Evolutionary conservation across 2,797 vertebrate species (phyloP).

Genomic region (Miichthys miiuy): DNA sequence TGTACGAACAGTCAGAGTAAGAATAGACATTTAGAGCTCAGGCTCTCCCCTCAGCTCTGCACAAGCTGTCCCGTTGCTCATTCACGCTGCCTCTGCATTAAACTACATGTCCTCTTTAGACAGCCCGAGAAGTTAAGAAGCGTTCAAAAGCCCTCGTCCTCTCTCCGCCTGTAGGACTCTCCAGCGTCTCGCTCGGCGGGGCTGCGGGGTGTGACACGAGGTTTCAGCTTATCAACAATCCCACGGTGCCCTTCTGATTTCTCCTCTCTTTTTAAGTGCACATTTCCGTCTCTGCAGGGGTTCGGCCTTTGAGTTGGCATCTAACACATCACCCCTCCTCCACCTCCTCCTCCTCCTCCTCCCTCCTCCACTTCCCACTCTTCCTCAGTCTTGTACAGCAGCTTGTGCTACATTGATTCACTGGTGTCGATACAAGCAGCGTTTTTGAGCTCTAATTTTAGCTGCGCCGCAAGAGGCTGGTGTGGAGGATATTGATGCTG

Average conservation of each 20-base stretch:
- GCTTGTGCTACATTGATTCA: slow-evolving; percentile 78
- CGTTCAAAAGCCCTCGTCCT: slow-evolving; percentile 52
- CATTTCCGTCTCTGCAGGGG: slow-evolving; percentile 69
- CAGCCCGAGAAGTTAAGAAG: slow-evolving; percentile 61
- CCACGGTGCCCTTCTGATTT: slow-evolving; percentile 55
- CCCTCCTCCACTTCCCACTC: slow-evolving; percentile 24
- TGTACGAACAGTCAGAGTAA: slow-evolving; percentile 25
- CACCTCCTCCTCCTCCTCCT: not conserved
- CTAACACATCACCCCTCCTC: not conserved
- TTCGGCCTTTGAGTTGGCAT: slow-evolving; percentile 61
- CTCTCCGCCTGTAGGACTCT: slow-evolving; percentile 28
- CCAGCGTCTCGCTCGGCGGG: slow-evolving; percentile 30
- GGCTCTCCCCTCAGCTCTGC: slow-evolving; percentile 23
- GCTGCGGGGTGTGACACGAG: slow-evolving; percentile 37
- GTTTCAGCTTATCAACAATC: slow-evolving; percentile 57
- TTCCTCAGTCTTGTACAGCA: slow-evolving; percentile 68
- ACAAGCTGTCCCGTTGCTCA: slow-evolving; percentile 25
- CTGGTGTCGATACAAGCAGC: slow-evolving; percentile 76
- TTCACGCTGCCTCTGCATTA: slow-evolving; percentile 52
- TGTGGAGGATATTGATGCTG: slow-evolving; percentile 77
- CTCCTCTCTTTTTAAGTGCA: slow-evolving; percentile 57
- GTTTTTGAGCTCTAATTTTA: slow-evolving; percentile 79
- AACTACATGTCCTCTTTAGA: slow-evolving; percentile 57
- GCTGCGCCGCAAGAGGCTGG: slow-evolving; percentile 67
- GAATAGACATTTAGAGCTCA: slow-evolving; percentile 36